Conservation (phyloP, 2,888 invertebrate genomes). For the Eupithecia dodoneata region DNA sequence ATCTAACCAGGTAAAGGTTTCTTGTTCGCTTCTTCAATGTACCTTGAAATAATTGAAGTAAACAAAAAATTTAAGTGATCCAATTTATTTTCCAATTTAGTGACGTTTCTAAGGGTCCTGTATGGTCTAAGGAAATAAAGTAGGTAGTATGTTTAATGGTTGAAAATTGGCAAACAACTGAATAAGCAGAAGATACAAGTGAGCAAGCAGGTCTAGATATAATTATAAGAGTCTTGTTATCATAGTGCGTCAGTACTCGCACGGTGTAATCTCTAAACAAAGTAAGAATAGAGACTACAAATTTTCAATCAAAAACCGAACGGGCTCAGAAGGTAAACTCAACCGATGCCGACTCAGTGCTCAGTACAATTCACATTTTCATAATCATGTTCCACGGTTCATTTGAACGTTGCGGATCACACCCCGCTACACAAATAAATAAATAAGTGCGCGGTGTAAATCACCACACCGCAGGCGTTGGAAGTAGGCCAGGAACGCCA, state of each 20-base stretch:
- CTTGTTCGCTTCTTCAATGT: too few species aligned
- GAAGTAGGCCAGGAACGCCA: conserved; percentile 56
- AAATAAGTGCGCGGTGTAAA: conserved; percentile 33
- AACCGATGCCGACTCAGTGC: background rate
- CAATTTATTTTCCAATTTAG: too few species aligned
- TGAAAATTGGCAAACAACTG: background rate
- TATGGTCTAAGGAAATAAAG: too few species aligned
- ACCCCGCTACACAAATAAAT: conserved; percentile 17
- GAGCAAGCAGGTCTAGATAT: background rate
- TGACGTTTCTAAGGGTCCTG: too few species aligned
- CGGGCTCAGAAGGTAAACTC: background rate
- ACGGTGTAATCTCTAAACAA: background rate
- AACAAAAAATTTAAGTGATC: too few species aligned
- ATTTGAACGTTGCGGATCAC: conserved; percentile 13
- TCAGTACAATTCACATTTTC: background rate
- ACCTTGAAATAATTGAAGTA: too few species aligned
- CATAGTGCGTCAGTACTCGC: too few species aligned
- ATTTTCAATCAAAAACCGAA: background rate
- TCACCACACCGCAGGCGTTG: conserved; percentile 30
- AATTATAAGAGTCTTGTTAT: too few species aligned
- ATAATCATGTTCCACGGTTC: background rate
- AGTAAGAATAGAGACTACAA: background rate
- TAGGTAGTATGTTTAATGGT: too few species aligned
- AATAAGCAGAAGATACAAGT: background rate
- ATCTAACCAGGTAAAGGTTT: too few species aligned